phyloP scores from a whole-genome alignment of 2,113 vertebrate genomes.

The Thermophis baileyi region DNA sequence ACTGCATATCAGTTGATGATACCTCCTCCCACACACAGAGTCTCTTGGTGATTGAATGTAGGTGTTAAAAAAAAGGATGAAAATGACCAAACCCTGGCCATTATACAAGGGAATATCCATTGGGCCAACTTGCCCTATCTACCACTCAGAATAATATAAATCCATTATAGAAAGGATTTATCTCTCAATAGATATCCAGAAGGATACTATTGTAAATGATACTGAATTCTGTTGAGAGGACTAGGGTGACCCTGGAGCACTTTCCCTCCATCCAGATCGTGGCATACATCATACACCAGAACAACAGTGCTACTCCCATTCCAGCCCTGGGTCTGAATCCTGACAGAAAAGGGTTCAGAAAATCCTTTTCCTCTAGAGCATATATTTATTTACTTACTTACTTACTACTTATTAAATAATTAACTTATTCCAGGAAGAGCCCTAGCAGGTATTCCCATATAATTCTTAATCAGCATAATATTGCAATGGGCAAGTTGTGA shows the following conservation, averaged over 20 bases:
- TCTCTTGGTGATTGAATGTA: not conserved
- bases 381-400: not conserved
- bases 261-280: not conserved
- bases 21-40: not conserved
- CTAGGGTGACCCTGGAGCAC: not conserved
- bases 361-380: not conserved
- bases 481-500: not conserved
- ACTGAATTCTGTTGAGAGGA: not conserved
- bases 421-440: not conserved
- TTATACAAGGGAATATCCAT: not conserved
- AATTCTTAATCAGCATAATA: not conserved
- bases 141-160: not conserved
- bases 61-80: not conserved
- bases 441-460: not conserved
- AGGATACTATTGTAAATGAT: not conserved
- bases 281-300: not conserved
- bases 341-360: not conserved
- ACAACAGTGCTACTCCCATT: not conserved
- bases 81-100: not conserved
- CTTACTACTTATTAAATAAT: not conserved
- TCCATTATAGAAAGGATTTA: not conserved
- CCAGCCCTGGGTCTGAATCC: not conserved
- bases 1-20: too few relatives aligned
- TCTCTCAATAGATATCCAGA: not conserved
- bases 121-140: not conserved